Base-by-base conservation (phyloP, 2,113 vertebrate genomes). In the Leuciscus idus region DNA sequence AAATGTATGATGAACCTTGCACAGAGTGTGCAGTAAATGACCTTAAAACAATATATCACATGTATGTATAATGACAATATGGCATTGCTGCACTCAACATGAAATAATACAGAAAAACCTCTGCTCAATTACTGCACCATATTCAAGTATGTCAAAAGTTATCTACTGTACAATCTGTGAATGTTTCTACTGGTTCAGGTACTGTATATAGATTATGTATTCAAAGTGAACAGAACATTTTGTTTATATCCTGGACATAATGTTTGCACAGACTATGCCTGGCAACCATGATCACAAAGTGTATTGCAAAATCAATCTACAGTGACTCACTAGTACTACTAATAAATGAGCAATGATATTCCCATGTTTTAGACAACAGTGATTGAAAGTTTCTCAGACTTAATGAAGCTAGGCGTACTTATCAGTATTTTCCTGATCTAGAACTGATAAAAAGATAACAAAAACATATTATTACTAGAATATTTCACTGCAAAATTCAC, bases 401-500 rank as follows among this genome's bases (percentile, higher is more conserved):
- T 77, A 19, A 30, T 26, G 19, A 79, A 79, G 10, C 19, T 39
- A 13, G 30, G 3, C 15, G 33, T 79, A 17, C 30, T 57, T 36
- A 11, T 77, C 50, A 55, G 17, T 23, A 21, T 73, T 46, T 48
- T 50, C 12, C 46, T 75, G 12, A 8, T 28, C 4, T 50, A 73
- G 11, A 75, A 50, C 17, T 39, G 19, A 39, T 68, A 17, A 36
- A 68, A 33, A 19, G 64, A 33, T 8, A 19, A 36, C 1, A 55
- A 57, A 57, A 48, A 81, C 43, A 26, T 52, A 76, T 76, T 83
- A 26, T 11, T 1, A 26, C 57, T 81, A 68, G 4, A 13, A 28
- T 83, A 83, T 46, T 84, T 19, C 26, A 72, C 17, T 64, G 4
- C 83, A 81, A 36, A 73, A 85, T 83, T 66, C 76, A n/a, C 76